phyloP scores from a whole-genome alignment of 2,888 invertebrate species.

The Callinectes sapidus region DNA sequence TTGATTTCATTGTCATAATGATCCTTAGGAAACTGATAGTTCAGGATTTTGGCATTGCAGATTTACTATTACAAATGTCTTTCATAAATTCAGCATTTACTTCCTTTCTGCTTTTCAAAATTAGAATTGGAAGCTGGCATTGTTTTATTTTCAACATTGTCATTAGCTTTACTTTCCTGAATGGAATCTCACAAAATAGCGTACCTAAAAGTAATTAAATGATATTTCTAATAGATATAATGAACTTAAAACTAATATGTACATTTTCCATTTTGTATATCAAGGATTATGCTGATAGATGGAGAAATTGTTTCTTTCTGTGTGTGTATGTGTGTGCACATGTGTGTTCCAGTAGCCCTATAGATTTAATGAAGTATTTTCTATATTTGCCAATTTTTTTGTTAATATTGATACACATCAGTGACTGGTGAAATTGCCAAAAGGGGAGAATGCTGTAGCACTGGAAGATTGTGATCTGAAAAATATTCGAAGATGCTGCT shows the following conservation, averaged over 20 bases:
- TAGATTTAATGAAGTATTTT: too few relatives aligned
- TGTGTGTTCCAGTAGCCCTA: too few relatives aligned
- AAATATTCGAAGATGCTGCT: too few relatives aligned
- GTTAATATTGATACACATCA: too few relatives aligned
- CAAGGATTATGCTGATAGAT: background rate
- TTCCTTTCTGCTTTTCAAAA: background rate
- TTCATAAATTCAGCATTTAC: background rate
- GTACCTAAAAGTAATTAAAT: background rate
- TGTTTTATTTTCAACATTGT: background rate
- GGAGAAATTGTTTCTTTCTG: too few relatives aligned
- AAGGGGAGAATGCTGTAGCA: too few relatives aligned
- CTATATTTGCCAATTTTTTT: too few relatives aligned
- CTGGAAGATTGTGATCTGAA: too few relatives aligned
- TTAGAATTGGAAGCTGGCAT: background rate
- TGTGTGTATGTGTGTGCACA: too few relatives aligned
- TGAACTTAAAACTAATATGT: background rate
- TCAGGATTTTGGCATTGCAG: background rate
- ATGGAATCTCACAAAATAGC: background rate
- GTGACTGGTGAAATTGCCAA: too few relatives aligned
- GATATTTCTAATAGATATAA: conserved; percentile 8
- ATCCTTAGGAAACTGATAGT: background rate
- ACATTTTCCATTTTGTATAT: background rate
- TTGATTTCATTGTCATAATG: background rate
- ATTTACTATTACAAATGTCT: background rate
- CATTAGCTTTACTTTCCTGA: background rate